Base-by-base conservation (phyloP, 2,113 vertebrate genomes). In the Neogobius melanostomus region DNA sequence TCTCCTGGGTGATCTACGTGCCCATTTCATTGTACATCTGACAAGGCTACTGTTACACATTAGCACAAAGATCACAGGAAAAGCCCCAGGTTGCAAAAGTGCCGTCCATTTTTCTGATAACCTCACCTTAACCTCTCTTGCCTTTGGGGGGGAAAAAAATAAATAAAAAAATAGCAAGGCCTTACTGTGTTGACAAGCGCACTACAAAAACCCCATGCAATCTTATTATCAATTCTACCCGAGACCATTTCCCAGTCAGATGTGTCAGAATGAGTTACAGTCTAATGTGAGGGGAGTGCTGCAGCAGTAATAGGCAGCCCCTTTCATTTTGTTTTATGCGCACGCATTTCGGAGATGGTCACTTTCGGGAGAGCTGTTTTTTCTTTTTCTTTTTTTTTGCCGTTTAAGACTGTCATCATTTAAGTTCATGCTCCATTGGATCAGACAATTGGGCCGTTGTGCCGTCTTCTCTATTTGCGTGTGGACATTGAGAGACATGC, bases 241-340 rank as follows among this genome's bases (percentile, higher is more conserved):
- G 8, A 42, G 45, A 72, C 82, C 81, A 84, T 67, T 80, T 72
- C 72, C 64, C 42, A 66, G 81, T 87, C 76, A 85, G 75, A 89
- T 9, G 12, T 77, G 81, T 84, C 85, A 81, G 68, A 49, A 21
- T 69, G 69, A 75, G 71, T 89, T 79, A 82, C 66, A 56, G 53
- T 69, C 69, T 66, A 82, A 79, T 76, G 45, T 51, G 71, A 73
- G 56, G 72, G 6, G 61, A 66, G 75, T 51, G 76, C 70, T 66
- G 67, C 72, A 42, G 42, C 14, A 36, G 52, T 74, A 72, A 82
- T 76, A 64, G 74, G 70, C 74, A 42, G 66, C n/a, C 10, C 56
- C 54, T 81, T 75, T 59, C 56, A 64, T 85, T 82, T 1, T 7
- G 63, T 42, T 72, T 77, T 57, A 63, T 74, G 59, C 51, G 72